Evolutionary conservation across 2,888 invertebrate genomes (phyloP), one percentile per base, ranked within the genome.

Genomic region (Xestobium rufovillosum): DNA sequence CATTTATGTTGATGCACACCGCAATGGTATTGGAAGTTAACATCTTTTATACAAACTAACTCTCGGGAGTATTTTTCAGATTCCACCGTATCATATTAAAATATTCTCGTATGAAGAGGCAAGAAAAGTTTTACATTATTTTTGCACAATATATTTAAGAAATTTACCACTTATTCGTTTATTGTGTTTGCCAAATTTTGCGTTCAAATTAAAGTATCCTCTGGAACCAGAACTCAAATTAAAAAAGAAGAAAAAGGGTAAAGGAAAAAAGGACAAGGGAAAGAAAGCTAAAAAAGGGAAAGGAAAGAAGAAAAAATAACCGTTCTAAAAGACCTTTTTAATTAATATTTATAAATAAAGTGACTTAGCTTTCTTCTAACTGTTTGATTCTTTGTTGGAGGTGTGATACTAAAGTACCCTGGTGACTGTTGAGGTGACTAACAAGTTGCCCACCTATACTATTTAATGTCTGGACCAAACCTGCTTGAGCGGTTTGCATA

Each of bases 381-480:
- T 66, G 65, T 42, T 63, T 60, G 3, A 49, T 66, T 60, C 80
- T 74, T 49, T 73, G 71, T 41, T 82, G 75, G 28, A 87, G 69
- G 44, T 81, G 71, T 43, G 74, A 72, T 1, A 83, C 76, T 26
- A 87, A 67, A 25, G 69, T 72, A 45, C 73, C 75, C 56, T 83
- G 86, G 58, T 78, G 78, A 38, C 75, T 73, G 51, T 74, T 80
- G 17, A 87, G 66, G 52, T 83, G 76, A 34, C 68, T 67, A 13
- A 80, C 78, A 31, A 87, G 55, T 45, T 73, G 70, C 19, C 72
- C 71, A 4, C 77, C 82, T 3, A 77, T 77, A 56, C 70, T 73
- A 47, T 80, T 75, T 1, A 88, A 66, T 1, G 80, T 71, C 33
- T 79, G 73, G 40, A 85, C 82, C 32, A 89, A 65, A 49, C 76